Evolutionary conservation across 2,797 vertebrate genomes (phyloP), one percentile per base, ranked within the genome.

Genomic region (Urosaurus nigricauda): DNA sequence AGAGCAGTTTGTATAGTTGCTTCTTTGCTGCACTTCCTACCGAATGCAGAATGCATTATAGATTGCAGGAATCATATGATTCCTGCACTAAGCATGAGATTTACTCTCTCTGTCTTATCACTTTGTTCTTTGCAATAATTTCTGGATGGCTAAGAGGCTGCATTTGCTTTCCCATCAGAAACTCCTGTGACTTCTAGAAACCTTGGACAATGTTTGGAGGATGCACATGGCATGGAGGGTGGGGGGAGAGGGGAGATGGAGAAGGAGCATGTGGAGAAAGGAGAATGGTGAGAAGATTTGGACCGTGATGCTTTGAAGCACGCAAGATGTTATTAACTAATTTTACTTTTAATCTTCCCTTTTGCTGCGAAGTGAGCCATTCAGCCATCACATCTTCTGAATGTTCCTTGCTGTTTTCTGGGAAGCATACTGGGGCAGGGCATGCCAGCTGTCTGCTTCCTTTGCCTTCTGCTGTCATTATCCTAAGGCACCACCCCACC

Each of bases 391-490:
- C 97, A 96, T 98, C 98, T 98, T 98, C 98, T 97, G 98, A 98
- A 98, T 98, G 98, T 97, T 99, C 98, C 98, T 99, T 97, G 98
- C 98, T 97, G 99, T 98, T 98, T 98, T 98, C 97, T 98, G 98
- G 98, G 98, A 98, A 99, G 98, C 99, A 99, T 99, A 99, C 99
- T 99, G 99, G 98, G 98, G 97, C 98, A 98, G 98, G 98, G 98
- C 98, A 97, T 96, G 98, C 98, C 99, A 99, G 99, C 98, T 99
- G 99, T 99, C 98, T 96, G 97, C 97, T 98, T 98, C 98, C 98
- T 98, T 97, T 96, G 98, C 98, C 98, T 98, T 99, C 98, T 99
- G 98, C 98, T 98, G 97, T 98, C 98, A 98, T 98, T 98, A 98
- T 98, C 98, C 98, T 94, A 95, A 97, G 98, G 98, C 97, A 96